These are phyloP conservation scores for Xenopus petersii DNA, from an alignment of 2,797 vertebrate genomes.

Conservation along the genomic window DNA sequence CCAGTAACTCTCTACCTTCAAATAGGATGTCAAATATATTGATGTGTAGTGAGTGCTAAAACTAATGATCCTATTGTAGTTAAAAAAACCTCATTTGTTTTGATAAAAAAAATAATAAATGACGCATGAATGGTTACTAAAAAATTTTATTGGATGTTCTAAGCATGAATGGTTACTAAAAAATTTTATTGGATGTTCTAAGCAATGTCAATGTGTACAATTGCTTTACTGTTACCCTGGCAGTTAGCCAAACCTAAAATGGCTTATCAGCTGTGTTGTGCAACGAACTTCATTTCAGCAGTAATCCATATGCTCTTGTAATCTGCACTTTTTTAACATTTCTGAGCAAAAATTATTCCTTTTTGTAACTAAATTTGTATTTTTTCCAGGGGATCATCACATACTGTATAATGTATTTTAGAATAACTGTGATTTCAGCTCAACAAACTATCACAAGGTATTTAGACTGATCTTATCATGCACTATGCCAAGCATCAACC, in stretches of 20 bases:
- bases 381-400: too few species aligned
- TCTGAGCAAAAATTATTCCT: not conserved
- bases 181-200: too few species aligned
- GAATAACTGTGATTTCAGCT: too few species aligned
- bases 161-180: too few species aligned
- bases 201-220: conserved; percentile 35
- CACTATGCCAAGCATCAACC: too few species aligned
- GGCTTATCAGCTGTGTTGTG: conserved; percentile 30
- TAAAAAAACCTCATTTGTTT: not conserved
- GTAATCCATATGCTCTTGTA: conserved; percentile 41
- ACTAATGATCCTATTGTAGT: not conserved
- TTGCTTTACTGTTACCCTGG: conserved; percentile 32
- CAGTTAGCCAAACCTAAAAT: conserved; percentile 36
- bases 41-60: too few species aligned
- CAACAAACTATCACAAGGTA: too few species aligned
- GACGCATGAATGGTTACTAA: conserved; percentile 17
- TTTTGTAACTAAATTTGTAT: too few species aligned
- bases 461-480: too few species aligned
- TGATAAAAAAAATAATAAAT: conserved; percentile 20
- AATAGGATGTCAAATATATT: too few species aligned
- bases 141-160: conserved; percentile 29
- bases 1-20: too few species aligned
- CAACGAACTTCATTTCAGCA: conserved; percentile 39
- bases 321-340: conserved; percentile 22
- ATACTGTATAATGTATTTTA: too few species aligned